Base-by-base conservation (phyloP, 2,113 vertebrate species). In the Pungitius pungitius region DNA sequence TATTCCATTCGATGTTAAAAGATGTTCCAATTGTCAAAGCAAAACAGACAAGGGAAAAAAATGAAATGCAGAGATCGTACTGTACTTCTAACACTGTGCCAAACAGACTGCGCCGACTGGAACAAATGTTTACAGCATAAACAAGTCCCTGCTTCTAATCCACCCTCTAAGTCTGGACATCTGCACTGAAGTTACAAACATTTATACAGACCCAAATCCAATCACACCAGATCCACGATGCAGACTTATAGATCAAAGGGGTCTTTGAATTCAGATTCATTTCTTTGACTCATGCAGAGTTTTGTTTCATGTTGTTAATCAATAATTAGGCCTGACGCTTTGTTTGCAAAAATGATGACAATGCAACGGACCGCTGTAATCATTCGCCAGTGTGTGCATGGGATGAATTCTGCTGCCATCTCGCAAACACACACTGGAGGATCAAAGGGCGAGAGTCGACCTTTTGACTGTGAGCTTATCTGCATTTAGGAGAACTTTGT, bases 381-480 rank as follows among this genome's bases (percentile, higher is more conserved):
- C 17, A 54, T 54, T 61, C 73, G 1, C 10, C 14, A 27, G 6
- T 63, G 55, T 69, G 58, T 33, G 45, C 39, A 80, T 68, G 13
- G 3, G 52, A 55, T 33, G 2, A 14, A 35, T 4, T 35, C 27
- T 64, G 18, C 47, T 15, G 3, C n/a, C 26, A 60, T 61, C 49
- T 71, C 61, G 49, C 15, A 78, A 43, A 60, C 45, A 70, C 55
- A 40, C 30, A 27, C 6, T 33, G 47, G 22, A 5, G 56, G 75
- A 45, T 70, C 87, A 84, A 89, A 90, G 88, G 81, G 22, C 86
- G 73, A 49, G 0, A 39, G 61, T 68, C 60, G 37, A 85, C 69
- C 82, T 77, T 82, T 75, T 30, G 26, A 73, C 80, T 55, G 37
- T 15, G 10, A 6, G 42, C 57, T 80, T 83, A 85, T 85, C 85